Evolutionary conservation across 2,797 vertebrate species (phyloP), one percentile per base, ranked within the genome.

Genomic region (Poecile montanus): DNA sequence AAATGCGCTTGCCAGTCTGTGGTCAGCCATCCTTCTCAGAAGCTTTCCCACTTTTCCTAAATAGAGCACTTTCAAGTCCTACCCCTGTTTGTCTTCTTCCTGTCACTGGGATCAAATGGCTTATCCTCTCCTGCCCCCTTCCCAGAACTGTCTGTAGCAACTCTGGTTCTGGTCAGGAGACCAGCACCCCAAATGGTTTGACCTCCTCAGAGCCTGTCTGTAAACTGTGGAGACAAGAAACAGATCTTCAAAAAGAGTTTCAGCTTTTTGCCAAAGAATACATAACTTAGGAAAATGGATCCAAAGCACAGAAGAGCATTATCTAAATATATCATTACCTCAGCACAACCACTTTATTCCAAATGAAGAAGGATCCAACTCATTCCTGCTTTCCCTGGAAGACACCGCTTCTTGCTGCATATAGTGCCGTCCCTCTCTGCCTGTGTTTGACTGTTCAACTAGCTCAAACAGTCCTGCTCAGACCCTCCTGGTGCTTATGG

Each of bases 291-390:
- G 76, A 84, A 86, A 90, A 86, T 4, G 7, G 8, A 38, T 72
- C 73, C 76, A 91, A 96, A 93, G 48, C 82, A 89, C 87, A 88
- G 75, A 94, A 80, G 15, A 96, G 27, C 4, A 18, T 83, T 91
- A 81, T 61, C 42, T 90, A 78, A 95, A 81, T 81, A 75, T 36
- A 88, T 90, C 70, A 93, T 91, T 94, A 95, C 92, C 76, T 95
- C 94, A 95, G 72, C 0, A 1, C 29, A 91, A 66, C 8, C 30
- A 65, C 32, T 67, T 85, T 30, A 87, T 80, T 91, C 83, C 85
- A 94, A 86, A 83, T 47, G 34, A 84, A 83, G 72, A 93, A 60
- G 36, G 53, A 91, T 90, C 92, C 85, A 94, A 14, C 26, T 84
- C 62, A 44, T 88, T 93, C 32, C 70, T 72, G 29, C 32, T 75